A percentile compares a stretch with the other conserved stretches of the same genome.
Evolutionary conservation across 2,113 vertebrate genomes (phyloP).

Genomic region (Addax nasomaculatus): DNA sequence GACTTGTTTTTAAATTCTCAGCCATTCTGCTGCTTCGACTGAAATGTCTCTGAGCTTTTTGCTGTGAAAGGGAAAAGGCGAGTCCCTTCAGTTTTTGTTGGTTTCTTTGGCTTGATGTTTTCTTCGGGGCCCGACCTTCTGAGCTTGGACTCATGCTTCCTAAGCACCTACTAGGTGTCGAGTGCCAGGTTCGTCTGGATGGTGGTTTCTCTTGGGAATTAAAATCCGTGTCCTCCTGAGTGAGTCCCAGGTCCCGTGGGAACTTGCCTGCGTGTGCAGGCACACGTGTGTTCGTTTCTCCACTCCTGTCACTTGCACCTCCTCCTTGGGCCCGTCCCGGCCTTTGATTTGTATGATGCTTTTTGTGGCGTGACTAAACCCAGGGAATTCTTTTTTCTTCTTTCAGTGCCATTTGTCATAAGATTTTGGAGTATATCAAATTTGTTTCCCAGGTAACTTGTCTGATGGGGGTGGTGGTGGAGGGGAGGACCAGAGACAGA

Average conservation of each 20-base stretch:
- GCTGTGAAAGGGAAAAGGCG: not conserved
- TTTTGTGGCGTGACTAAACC: not conserved
- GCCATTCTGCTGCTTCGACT: not conserved
- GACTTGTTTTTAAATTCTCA: not conserved
- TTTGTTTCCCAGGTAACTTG: conserved; percentile 59
- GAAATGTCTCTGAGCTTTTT: not conserved
- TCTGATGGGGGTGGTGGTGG: conserved; percentile 26
- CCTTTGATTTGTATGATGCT: not conserved
- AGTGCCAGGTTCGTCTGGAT: not conserved
- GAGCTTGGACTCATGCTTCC: not conserved
- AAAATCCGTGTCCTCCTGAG: not conserved
- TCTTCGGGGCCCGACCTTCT: not conserved
- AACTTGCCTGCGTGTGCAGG: fast-evolving
- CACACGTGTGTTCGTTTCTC: not conserved
- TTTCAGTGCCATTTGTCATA: conserved; percentile 16
- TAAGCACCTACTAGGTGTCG: not conserved
- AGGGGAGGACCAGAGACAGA: conserved; percentile 32
- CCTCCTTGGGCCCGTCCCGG: not conserved
- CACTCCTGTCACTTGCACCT: not conserved
- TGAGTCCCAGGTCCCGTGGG: fast-evolving
- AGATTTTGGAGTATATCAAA: conserved; percentile 62
- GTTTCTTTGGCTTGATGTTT: not conserved
- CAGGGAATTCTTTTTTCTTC: not conserved
- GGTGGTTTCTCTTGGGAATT: not conserved
- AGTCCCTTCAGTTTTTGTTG: fast-evolving